A percentile compares a stretch with the other conserved stretches of the same genome.
Conservation (phyloP, 1,140 invertebrate species). For the Penaeus indicus region DNA sequence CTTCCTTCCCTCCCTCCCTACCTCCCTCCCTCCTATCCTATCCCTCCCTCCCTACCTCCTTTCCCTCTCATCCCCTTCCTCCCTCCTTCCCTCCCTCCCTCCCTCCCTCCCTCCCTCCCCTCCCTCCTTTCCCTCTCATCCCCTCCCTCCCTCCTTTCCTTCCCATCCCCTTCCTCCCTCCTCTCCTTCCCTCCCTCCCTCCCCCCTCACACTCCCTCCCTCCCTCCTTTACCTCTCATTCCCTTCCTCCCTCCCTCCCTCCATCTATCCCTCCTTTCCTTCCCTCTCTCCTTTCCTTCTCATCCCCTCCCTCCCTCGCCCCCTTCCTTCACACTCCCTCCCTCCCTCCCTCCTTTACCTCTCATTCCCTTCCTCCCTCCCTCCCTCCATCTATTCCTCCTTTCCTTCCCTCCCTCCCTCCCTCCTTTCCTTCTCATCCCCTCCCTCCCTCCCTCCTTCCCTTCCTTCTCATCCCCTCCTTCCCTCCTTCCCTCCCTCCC, state of each 20-base stretch:
- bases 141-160: background rate
- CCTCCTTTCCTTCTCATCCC: background rate
- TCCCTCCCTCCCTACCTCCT: background rate
- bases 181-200: background rate
- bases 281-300: background rate
- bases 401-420: background rate
- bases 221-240: background rate
- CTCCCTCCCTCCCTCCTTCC: background rate
- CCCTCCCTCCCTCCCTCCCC: background rate
- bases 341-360: background rate
- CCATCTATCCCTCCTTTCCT: too few relatives aligned
- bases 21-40: background rate
- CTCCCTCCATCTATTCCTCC: background rate
- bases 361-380: background rate
- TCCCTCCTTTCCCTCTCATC: background rate
- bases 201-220: background rate
- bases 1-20: background rate
- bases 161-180: conserved; percentile 2
- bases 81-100: background rate
- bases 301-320: background rate
- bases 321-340: background rate
- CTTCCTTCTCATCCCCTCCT: background rate
- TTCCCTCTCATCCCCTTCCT: background rate
- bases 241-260: background rate
- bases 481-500: background rate